Evolutionary conservation across 92 coral and sea anemone species (phyloP).

Genomic region (Porites evermanni): DNA sequence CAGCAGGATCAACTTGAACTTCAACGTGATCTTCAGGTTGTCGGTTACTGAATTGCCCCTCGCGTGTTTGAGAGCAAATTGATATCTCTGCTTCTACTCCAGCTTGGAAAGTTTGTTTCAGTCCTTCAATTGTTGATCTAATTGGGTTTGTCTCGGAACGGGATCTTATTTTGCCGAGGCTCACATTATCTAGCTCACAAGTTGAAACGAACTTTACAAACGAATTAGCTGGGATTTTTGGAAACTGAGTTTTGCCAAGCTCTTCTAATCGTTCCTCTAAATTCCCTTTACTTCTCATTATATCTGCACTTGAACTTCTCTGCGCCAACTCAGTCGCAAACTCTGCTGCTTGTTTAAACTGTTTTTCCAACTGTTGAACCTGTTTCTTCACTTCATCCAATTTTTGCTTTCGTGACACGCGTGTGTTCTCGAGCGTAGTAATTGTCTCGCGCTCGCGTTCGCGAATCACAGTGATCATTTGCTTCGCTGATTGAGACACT

Average conservation of each 20-base stretch:
- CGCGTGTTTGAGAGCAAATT: background rate
- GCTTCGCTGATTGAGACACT: background rate
- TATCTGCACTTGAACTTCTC: background rate
- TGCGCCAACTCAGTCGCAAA: background rate
- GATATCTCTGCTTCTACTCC: background rate
- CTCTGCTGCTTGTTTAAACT: background rate
- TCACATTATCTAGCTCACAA: background rate
- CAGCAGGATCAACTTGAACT: conserved; percentile 1
- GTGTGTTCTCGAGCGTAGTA: background rate
- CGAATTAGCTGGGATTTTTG: background rate
- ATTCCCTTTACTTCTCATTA: no score
- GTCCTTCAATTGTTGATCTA: background rate
- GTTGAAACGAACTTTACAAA: background rate
- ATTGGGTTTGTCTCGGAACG: background rate
- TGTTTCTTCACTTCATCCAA: background rate
- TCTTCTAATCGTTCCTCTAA: background rate
- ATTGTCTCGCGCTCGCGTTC: background rate
- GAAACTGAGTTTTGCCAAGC: background rate
- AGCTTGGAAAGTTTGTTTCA: background rate
- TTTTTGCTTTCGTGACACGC: background rate
- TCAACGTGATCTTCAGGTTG: background rate
- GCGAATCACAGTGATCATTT: background rate
- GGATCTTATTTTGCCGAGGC: background rate
- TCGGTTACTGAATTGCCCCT: background rate
- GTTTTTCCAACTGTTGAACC: background rate